Evolutionary conservation across 2,797 vertebrate genomes (phyloP), one percentile per base, ranked within the genome.

Genomic region (Syndactyla subalaris): DNA sequence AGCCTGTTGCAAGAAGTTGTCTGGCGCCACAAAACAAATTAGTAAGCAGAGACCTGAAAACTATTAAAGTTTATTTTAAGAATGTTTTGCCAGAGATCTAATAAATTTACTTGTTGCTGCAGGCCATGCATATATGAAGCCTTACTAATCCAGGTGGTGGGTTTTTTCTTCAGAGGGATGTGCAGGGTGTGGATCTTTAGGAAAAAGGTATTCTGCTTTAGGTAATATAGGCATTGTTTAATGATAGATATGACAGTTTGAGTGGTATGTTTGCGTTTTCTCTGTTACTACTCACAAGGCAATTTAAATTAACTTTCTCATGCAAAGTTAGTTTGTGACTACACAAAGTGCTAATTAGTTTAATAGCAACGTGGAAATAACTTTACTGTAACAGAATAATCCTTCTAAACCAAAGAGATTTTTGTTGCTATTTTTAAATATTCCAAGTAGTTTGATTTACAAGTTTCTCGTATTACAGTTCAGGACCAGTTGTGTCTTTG

Each of bases 21-120:
- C 97, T 98, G 98, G 97, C 96, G 96, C 98, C 98, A 96, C 91
- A 67, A 74, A 95, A 95, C 63, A 95, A 97, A 97, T 98, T 97
- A 97, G 89, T 94, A 91, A 97, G 89, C 87, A 93, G 93, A 97
- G 96, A 95, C 94, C 94, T 87, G 80, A 83, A 96, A 96, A 97
- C 96, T 93, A 90, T 95, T 94, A 95, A 96, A 95, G 93, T 98
- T 98, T 98, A 96, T 97, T 98, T 97, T 97, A 96, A 97, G 97
- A 98, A 97, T 92, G 91, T 82, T 85, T 97, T 98, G 93, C 96
- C 94, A 97, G 85, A 94, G 85, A 96, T 95, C 95, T 98, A 97
- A 96, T 97, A 97, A 97, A 97, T 96, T 89, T 95, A 85, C 94
- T 82, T 89, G 85, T 88, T 95, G 97, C 98, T 94, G 74, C 93